A percentile compares a stretch with the other conserved stretches of the same genome.
phyloP scores from a whole-genome alignment of 2,888 invertebrate genomes.

The Cantharis lateralis region DNA sequence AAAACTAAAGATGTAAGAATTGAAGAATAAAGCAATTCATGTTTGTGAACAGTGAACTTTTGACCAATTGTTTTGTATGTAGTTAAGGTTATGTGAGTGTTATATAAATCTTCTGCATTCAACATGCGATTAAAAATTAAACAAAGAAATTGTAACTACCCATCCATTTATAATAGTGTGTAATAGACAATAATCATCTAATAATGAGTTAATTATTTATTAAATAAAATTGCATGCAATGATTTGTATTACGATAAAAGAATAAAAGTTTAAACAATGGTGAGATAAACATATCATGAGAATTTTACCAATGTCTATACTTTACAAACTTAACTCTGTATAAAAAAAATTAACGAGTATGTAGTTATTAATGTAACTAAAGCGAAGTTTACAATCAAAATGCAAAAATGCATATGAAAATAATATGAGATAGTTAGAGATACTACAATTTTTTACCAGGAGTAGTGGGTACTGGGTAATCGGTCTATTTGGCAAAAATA shows the following conservation, averaged over 20 bases:
- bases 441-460: too few relatives aligned
- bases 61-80: neutral
- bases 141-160: conserved; percentile 11
- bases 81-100: neutral
- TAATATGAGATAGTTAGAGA: too few relatives aligned
- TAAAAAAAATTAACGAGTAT: neutral
- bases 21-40: neutral
- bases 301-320: neutral
- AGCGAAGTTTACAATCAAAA: neutral
- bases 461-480: too few relatives aligned
- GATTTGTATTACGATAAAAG: neutral
- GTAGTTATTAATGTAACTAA: neutral
- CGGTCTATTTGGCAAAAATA: neutral
- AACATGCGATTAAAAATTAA: neutral
- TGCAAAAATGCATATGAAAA: neutral
- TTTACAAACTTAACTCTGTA: neutral
- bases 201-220: conserved; percentile 1
- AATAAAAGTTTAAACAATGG: neutral
- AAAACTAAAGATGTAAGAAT: neutral
- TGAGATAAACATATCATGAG: neutral
- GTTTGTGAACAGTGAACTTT: neutral
- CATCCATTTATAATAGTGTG: conserved; percentile 10
- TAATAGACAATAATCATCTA: neutral
- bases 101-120: neutral
- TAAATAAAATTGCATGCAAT: conserved; percentile 2